These are phyloP conservation scores for Pseudomyrmex cubaensis DNA, from an alignment of 1,140 invertebrate species.

Conservation along the genomic window DNA sequence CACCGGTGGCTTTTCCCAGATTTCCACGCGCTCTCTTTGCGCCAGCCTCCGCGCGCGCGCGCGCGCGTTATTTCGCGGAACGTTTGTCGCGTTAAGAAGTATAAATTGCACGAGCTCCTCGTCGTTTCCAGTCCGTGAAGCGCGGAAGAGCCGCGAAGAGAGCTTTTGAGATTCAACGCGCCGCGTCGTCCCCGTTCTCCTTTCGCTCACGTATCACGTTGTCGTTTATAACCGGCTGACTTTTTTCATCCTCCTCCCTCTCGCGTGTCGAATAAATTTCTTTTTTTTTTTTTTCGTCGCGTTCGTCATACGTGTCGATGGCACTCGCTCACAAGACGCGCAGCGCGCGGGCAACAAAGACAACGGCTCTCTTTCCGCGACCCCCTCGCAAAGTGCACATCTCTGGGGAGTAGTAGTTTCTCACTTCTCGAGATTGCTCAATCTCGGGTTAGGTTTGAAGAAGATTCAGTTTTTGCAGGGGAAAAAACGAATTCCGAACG, in stretches of 20 bases:
- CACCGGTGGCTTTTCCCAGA: no score
- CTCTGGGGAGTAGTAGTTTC: no score
- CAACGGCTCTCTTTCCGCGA: no score
- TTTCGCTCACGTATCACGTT: conserved; percentile 51
- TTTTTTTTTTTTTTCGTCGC: neutral
- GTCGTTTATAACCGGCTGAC: conserved; percentile 50
- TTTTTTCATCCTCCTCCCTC: conserved; percentile 15
- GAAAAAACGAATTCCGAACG: no score
- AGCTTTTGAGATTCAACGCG: conserved; percentile 55
- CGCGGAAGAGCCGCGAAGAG: conserved; percentile 6
- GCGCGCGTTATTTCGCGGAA: conserved; percentile 23
- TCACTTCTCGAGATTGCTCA: no score
- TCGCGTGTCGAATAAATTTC: neutral
- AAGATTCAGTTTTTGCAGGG: no score
- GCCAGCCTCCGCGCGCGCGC: neutral
- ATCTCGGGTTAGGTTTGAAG: no score
- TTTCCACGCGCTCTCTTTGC: no score
- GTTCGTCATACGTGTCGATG: no score
- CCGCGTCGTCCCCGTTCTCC: neutral
- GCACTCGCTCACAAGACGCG: no score
- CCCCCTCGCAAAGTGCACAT: no score
- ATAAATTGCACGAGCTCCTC: conserved; percentile 52
- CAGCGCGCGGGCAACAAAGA: no score
- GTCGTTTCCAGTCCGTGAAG: conserved; percentile 35
- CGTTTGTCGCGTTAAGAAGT: conserved; percentile 54